Conservation (phyloP, 2,113 vertebrate genomes). For the Clarias macrocephalus region DNA sequence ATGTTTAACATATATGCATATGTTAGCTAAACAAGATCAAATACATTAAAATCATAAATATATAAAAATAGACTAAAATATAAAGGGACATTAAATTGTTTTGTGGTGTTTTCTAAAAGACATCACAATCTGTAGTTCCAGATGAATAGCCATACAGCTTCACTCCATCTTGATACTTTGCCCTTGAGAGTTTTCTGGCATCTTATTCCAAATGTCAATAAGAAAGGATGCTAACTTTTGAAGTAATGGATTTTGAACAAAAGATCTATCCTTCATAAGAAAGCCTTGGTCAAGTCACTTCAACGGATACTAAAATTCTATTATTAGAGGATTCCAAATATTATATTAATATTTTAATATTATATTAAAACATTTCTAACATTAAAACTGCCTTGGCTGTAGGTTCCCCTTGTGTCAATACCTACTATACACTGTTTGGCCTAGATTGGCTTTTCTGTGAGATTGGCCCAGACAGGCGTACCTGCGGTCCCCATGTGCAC, state of each 20-base stretch:
- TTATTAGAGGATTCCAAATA: too few species aligned
- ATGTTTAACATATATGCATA: conserved; percentile 15
- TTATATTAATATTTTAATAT: too few species aligned
- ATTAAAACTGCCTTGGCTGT: too few species aligned
- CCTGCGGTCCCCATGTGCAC: too few species aligned
- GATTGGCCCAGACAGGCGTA: too few species aligned
- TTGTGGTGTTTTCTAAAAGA: conserved; percentile 8
- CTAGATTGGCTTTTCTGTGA: too few species aligned
- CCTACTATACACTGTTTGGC: too few species aligned
- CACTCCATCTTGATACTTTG: conserved; percentile 38
- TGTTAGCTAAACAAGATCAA: conserved; percentile 1
- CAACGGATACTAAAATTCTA: too few species aligned
- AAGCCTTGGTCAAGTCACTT: conserved; percentile 23
- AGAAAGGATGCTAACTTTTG: conserved; percentile 42
- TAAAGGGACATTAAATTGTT: background rate
- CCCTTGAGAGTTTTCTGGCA: conserved; percentile 52
- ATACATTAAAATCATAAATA: background rate
- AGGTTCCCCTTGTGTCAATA: too few species aligned
- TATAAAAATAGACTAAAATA: background rate
- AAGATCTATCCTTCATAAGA: conserved; percentile 44
- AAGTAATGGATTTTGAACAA: conserved; percentile 47
- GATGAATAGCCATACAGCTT: conserved; percentile 24
- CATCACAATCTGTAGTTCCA: conserved; percentile 21
- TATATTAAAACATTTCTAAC: too few species aligned
- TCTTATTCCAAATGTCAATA: conserved; percentile 44